Evolutionary conservation across 2,888 invertebrate genomes (phyloP).

Genomic region (Troglohyphantes excavatus): DNA sequence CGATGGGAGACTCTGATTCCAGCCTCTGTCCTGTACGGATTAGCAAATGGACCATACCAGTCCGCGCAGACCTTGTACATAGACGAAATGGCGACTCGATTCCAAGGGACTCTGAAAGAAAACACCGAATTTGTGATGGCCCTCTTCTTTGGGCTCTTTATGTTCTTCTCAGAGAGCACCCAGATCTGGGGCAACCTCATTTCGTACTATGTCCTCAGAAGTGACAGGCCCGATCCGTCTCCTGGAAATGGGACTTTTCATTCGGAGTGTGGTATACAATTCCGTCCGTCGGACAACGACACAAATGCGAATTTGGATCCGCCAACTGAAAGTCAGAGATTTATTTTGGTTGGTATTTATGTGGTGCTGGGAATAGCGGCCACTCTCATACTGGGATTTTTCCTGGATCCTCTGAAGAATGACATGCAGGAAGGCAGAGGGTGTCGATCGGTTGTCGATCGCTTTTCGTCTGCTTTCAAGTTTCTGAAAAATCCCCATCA

Average conservation of each 20-base stretch:
- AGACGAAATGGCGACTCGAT: constrained; percentile 65
- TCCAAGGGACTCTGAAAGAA: constrained; percentile 6
- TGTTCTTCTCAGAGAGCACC: constrained; percentile 97
- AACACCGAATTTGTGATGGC: constrained; percentile 91
- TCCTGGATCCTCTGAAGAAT: constrained; percentile 92
- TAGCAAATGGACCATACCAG: constrained; percentile 99
- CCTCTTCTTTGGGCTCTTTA: constrained; percentile 99
- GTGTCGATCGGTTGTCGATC: constrained; percentile 78
- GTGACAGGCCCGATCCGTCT: constrained; percentile 6
- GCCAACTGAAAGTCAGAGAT: constrained; percentile 92
- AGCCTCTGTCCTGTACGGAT: constrained; percentile 94
- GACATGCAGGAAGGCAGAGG: constrained; percentile 36
- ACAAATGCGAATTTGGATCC: constrained; percentile 87
- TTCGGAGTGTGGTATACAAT: constrained; percentile 81
- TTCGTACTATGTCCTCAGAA: constrained; percentile 86
- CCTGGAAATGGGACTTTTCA: constrained; percentile 94
- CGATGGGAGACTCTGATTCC: constrained; percentile 93
- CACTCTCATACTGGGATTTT: constrained; percentile 91
- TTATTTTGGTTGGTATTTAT: constrained; percentile 94
- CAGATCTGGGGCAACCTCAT: constrained; percentile 98
- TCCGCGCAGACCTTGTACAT: constrained; percentile 87
- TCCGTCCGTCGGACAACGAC: background rate
- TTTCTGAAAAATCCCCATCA: constrained; percentile 93
- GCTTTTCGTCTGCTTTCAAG: constrained; percentile 93
- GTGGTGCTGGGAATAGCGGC: constrained; percentile 92